Evolutionary conservation across 2,797 vertebrate genomes (phyloP).

Genomic region (Pempheris klunzingeri): DNA sequence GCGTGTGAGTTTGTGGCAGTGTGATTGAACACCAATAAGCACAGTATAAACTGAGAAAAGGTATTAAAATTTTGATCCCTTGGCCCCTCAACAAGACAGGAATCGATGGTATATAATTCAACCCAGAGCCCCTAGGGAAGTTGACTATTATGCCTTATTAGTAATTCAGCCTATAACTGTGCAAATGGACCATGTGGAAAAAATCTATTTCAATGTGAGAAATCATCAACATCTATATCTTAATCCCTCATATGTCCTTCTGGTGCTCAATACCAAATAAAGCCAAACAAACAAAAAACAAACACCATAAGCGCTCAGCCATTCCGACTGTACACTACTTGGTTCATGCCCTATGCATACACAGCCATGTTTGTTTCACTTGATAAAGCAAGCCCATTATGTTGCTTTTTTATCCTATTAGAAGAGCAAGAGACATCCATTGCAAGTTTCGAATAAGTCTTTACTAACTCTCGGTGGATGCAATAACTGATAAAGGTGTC

Average conservation of each 20-base stretch:
- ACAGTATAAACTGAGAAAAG: neutral
- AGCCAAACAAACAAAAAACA: neutral
- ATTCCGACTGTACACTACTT: neutral
- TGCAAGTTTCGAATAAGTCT: constrained; percentile 37
- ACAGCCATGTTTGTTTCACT: constrained; percentile 42
- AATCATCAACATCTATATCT: neutral
- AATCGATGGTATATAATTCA: constrained; percentile 1
- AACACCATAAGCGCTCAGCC: neutral
- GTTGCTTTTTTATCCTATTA: constrained; percentile 30
- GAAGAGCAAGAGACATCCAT: constrained; percentile 14
- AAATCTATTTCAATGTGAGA: neutral
- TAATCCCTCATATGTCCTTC: neutral
- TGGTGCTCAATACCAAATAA: constrained; percentile 5
- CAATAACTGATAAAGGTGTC: constrained; percentile 19
- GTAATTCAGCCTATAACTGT: constrained; percentile 22
- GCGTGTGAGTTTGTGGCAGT: neutral
- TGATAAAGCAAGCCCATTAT: constrained; percentile 30
- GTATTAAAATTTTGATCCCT: neutral
- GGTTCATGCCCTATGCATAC: constrained; percentile 8
- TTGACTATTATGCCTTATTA: constrained; percentile 3
- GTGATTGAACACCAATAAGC: neutral
- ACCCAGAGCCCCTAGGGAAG: constrained; percentile 10
- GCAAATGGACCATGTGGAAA: constrained; percentile 9
- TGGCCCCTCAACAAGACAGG: neutral
- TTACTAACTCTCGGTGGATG: constrained; percentile 31